Percentiles rank a stretch among this genome's conserved stretches.
phyloP scores from a whole-genome alignment of 2,888 invertebrate genomes.

The Cylloceria caligata region DNA sequence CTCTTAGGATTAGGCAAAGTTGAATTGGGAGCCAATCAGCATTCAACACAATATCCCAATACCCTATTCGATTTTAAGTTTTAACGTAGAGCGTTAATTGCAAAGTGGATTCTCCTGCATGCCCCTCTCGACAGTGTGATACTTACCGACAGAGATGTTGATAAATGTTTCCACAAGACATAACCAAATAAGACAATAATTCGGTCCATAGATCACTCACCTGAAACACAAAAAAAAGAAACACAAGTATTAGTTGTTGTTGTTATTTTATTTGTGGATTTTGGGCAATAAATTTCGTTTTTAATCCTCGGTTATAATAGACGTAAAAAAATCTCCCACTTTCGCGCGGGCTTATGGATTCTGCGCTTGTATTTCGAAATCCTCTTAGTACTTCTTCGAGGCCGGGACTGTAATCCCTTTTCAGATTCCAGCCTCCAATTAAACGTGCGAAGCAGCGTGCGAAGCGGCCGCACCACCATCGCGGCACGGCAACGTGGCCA shows the following conservation, averaged over 20 bases:
- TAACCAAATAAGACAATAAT: slow-evolving; percentile 11
- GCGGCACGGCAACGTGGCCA: slow-evolving; percentile 42
- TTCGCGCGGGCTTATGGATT: slow-evolving; percentile 27
- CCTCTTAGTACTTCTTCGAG: slow-evolving; percentile 61
- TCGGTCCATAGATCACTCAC: slow-evolving; percentile 42
- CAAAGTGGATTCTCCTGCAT: slow-evolving; percentile 28
- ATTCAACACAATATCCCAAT: slow-evolving; percentile 40
- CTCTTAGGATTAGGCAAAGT: slow-evolving; percentile 55
- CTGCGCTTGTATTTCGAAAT: slow-evolving; percentile 51
- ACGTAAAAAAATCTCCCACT: slow-evolving; percentile 7
- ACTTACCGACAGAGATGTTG: slow-evolving; percentile 32
- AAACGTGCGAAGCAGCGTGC: slow-evolving; percentile 60
- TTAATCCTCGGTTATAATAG: not conserved
- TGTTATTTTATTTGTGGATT: not conserved
- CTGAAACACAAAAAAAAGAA: slow-evolving; percentile 49
- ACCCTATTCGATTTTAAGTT: slow-evolving; percentile 43
- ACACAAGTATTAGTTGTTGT: slow-evolving; percentile 6
- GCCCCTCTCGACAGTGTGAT: not conserved
- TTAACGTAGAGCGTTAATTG: slow-evolving; percentile 27
- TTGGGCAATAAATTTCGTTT: slow-evolving; percentile 16
- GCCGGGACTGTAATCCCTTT: slow-evolving; percentile 60
- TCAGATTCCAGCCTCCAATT: slow-evolving; percentile 66
- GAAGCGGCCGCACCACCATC: slow-evolving; percentile 8
- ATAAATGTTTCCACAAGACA: not conserved
- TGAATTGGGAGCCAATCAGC: slow-evolving; percentile 35